Conservation (phyloP, 2,797 vertebrate genomes). For the Sebastes trivittatus region DNA sequence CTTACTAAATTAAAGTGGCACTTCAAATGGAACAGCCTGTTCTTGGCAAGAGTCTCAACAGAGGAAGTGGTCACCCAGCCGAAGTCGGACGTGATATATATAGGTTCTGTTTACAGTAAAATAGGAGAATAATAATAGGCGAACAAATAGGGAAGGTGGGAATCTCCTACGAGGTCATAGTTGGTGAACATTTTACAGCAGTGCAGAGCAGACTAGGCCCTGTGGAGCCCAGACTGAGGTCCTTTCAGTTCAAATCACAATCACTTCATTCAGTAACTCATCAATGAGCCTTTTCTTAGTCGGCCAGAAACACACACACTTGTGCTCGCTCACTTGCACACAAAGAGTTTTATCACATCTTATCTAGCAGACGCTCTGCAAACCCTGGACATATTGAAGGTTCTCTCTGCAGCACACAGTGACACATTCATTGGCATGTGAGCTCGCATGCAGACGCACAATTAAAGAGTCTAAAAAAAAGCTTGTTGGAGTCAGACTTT, state of each 20-base stretch:
- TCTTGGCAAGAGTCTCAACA: constrained; percentile 30
- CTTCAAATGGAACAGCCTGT: constrained; percentile 4
- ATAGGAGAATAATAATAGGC: constrained; percentile 2
- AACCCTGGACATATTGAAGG: not conserved
- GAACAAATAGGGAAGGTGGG: not conserved
- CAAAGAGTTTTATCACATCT: constrained; percentile 23
- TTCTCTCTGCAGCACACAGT: not conserved
- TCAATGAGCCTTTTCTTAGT: constrained; percentile 68
- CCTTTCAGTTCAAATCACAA: constrained; percentile 68
- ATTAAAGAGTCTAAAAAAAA: not conserved
- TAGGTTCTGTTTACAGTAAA: constrained; percentile 19
- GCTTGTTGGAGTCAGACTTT: constrained; percentile 17
- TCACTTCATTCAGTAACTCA: constrained; percentile 66
- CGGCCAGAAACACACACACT: constrained; percentile 35
- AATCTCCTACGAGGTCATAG: not conserved
- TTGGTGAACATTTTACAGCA: not conserved
- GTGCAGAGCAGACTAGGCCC: constrained; percentile 11
- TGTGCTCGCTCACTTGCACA: not conserved
- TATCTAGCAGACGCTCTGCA: not conserved
- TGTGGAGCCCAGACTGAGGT: constrained; percentile 34
- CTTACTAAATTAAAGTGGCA: not conserved
- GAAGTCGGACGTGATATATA: constrained; percentile 30
- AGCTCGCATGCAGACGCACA: not conserved
- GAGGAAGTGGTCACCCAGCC: constrained; percentile 23
- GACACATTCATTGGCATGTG: not conserved